Evolutionary conservation across 2,797 vertebrate species (phyloP).

Genomic region (Nothura maculosa): DNA sequence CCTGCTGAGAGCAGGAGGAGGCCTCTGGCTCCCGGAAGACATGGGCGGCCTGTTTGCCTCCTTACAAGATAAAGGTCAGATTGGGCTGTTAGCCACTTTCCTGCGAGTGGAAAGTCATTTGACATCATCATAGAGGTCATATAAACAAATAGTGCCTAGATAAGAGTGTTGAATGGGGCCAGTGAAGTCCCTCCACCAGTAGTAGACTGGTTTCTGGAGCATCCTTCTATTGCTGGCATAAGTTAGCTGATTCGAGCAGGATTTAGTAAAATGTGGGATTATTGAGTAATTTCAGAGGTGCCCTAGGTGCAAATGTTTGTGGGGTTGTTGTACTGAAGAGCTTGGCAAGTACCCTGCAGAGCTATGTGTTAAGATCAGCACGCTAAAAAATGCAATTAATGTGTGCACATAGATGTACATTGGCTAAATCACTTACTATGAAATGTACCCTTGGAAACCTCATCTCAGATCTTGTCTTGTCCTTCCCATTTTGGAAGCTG

Average conservation of each 20-base stretch:
- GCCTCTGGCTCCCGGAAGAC: neutral
- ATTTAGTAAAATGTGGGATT: neutral
- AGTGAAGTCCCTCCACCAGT: neutral
- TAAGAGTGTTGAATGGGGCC: neutral
- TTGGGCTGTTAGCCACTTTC: neutral
- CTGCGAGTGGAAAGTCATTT: neutral
- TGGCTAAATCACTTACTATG: neutral
- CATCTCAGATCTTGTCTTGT: neutral
- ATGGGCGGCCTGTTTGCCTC: neutral
- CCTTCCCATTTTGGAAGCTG: conserved; percentile 16
- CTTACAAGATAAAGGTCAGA: neutral
- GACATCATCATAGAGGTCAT: neutral
- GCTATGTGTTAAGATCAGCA: neutral
- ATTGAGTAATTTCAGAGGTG: neutral
- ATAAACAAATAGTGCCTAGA: neutral
- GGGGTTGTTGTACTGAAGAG: neutral
- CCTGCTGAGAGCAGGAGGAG: neutral
- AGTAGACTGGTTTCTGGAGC: neutral
- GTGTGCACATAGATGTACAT: neutral
- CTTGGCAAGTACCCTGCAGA: neutral
- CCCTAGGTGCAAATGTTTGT: neutral
- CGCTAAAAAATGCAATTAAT: neutral
- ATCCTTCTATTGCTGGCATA: neutral
- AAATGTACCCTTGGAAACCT: neutral
- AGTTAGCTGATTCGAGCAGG: neutral